Percentiles rank a stretch among this genome's conserved stretches.
phyloP scores from a whole-genome alignment of 2,888 invertebrate genomes.

The Drosophila ezoana region DNA sequence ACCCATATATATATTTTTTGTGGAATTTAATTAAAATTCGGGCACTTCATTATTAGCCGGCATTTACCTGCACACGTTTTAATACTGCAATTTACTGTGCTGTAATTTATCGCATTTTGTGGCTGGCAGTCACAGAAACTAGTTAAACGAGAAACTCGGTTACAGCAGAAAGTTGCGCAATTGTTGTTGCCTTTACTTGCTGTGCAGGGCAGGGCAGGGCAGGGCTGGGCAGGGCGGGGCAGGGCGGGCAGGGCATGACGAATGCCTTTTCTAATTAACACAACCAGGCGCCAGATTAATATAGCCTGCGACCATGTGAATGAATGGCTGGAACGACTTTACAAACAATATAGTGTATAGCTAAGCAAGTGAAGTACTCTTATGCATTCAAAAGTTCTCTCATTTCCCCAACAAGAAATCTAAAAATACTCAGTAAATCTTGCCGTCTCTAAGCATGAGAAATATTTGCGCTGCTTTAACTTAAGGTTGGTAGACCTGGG shows the following conservation, averaged over 20 bases:
- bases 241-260: neutral
- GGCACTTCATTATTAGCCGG: constrained; percentile 30
- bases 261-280: constrained; percentile 43
- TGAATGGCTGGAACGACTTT: neutral
- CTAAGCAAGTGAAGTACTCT: neutral
- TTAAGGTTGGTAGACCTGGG: no score
- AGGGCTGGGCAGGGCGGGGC: constrained; percentile 4
- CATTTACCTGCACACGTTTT: constrained; percentile 39
- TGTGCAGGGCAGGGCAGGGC: constrained; percentile 6
- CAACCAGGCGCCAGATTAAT: constrained; percentile 7
- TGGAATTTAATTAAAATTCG: constrained; percentile 32
- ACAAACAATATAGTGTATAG: neutral
- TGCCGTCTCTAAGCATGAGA: neutral
- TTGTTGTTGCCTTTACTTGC: constrained; percentile 5
- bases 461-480: no score
- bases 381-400: neutral
- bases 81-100: neutral
- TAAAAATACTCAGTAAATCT: neutral
- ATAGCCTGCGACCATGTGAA: neutral
- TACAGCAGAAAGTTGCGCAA: constrained; percentile 24
- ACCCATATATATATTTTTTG: neutral
- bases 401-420: neutral
- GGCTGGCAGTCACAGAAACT: constrained; percentile 16
- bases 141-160: constrained; percentile 14
- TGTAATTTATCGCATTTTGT: constrained; percentile 11